Evolutionary conservation across 37 sponge, comb jelly and placozoan species (phyloP).

Genomic region (Trichoplax adhaerens): DNA sequence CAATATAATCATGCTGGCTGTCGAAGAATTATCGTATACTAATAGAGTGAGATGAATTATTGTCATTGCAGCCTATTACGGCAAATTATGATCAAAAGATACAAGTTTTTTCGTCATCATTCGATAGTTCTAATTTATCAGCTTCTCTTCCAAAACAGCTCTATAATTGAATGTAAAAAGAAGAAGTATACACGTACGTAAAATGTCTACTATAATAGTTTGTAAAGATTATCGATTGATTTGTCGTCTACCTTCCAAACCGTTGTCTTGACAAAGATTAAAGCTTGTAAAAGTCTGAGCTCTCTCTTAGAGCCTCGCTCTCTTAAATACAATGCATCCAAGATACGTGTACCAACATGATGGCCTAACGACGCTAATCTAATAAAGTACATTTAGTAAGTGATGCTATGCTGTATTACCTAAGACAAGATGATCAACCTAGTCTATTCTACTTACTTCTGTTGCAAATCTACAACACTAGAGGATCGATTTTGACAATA

Average conservation of each 20-base stretch:
- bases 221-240: neutral
- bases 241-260: slow-evolving; percentile 61
- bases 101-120: slow-evolving; percentile 73
- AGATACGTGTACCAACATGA: slow-evolving; percentile 71
- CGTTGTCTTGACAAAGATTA: slow-evolving; percentile 75
- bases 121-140: slow-evolving; percentile 79
- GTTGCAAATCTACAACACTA: slow-evolving; percentile 67
- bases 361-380: slow-evolving; percentile 69
- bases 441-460: slow-evolving; percentile 33
- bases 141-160: slow-evolving; percentile 93
- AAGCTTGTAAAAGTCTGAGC: slow-evolving; percentile 57
- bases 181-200: neutral
- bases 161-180: slow-evolving; percentile 5
- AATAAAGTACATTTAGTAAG: neutral
- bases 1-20: no score
- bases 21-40: no score
- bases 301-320: slow-evolving; percentile 70
- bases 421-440: neutral
- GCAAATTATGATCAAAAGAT: neutral
- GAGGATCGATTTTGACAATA: slow-evolving; percentile 67
- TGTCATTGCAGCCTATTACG: no score
- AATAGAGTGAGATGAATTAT: no score
- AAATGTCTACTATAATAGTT: neutral
- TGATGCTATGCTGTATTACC: neutral
- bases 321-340: slow-evolving; percentile 59